Conservation (phyloP, 2,888 invertebrate species). For the Notocelia uddmanniana region DNA sequence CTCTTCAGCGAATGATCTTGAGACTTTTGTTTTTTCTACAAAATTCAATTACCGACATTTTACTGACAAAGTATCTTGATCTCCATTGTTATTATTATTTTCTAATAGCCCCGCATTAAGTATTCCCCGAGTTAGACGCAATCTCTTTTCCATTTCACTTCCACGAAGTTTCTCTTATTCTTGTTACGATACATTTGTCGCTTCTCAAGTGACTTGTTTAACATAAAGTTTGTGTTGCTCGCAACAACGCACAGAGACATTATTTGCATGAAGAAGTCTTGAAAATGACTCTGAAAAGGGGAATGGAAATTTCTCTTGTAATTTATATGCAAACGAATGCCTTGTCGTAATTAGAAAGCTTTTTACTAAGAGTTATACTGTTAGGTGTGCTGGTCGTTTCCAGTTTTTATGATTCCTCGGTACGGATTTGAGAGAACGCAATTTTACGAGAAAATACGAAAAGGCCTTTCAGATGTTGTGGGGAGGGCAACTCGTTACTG, state of each 20-base stretch:
- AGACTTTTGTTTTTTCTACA: constrained; percentile 8
- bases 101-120: constrained; percentile 33
- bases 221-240: constrained; percentile 71
- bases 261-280: constrained; percentile 73
- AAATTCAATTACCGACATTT: constrained; percentile 30
- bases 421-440: constrained; percentile 32
- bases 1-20: neutral
- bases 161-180: constrained; percentile 52
- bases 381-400: constrained; percentile 46
- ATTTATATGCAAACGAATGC: constrained; percentile 81
- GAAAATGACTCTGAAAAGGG: constrained; percentile 71
- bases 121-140: constrained; percentile 34
- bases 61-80: constrained; percentile 19
- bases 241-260: constrained; percentile 61
- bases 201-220: constrained; percentile 70
- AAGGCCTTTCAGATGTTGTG: constrained; percentile 29
- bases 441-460: constrained; percentile 27
- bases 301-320: constrained; percentile 69
- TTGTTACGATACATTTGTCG: constrained; percentile 55
- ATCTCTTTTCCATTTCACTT: constrained; percentile 50
- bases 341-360: constrained; percentile 72
- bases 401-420: constrained; percentile 36
- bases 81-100: constrained; percentile 33
- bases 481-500: constrained; percentile 32
- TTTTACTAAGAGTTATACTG: constrained; percentile 60